Base-by-base conservation (phyloP, 2,797 vertebrate species). In the Cirrhinus molitorella region DNA sequence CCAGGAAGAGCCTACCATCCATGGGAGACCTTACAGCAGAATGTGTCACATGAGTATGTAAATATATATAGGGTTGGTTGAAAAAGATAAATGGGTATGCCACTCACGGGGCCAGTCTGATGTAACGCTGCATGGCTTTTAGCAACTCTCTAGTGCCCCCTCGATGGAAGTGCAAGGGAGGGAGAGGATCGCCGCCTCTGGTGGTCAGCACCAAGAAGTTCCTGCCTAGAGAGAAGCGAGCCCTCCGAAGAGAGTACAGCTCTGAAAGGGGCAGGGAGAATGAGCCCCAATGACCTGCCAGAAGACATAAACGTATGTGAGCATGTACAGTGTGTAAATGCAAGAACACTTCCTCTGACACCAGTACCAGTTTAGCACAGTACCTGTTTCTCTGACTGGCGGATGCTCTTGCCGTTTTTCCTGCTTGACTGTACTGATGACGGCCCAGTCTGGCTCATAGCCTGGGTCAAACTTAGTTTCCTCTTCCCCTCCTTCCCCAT, bases 381-480 rank as follows among this genome's bases (percentile, higher is more conserved):
- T 81, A 95, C 95, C 93, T 71, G 94, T 93, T 14, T 92, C 89
- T 85, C 55, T 91, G 51, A 91, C 59, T 0, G 93, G 93, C 31
- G 86, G 74, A 0, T 71, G 89, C 7, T 91, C 91, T 5, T 90
- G 74, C 10, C 88, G 90, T 25, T 89, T 68, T 13, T 91, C 92
- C 83, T 90, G 94, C 86, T 95, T 95, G 91, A 98, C 96, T 0
- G 96, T 96, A 92, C 96, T 97, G 91, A 98, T 97, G 11, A 98
- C 96, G 0, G 97, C 97, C 97, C 97, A 98, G 89, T 98, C 97
- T 0, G 97, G 97, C 85, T 98, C 97, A 43, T 96, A 98, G 0
- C 97, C 97, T 0, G 97, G 97, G 88, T 98, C 97, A 76, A 96
- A 98, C 73, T 94, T 94, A 0, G 96, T 95, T 3, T 97, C 97